phyloP scores from a whole-genome alignment of 2,888 invertebrate genomes.

The Stenodema calcarata region DNA sequence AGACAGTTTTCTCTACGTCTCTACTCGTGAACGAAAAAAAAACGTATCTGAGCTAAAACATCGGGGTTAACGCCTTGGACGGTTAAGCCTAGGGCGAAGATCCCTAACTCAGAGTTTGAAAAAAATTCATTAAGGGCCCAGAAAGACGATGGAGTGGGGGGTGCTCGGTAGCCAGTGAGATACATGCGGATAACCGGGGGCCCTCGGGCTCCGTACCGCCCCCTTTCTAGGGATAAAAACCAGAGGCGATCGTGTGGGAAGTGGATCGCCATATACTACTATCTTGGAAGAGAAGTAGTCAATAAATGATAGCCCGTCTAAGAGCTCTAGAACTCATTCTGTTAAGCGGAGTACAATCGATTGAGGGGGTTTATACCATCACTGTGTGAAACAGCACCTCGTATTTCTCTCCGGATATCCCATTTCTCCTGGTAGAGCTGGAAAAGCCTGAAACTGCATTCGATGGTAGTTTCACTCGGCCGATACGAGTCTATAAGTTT shows the following conservation, averaged over 20 bases:
- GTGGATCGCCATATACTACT: conserved; percentile 30
- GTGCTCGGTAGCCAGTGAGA: conserved; percentile 37
- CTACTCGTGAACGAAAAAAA: background rate
- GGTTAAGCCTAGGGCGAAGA: conserved; percentile 1
- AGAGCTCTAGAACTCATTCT: background rate
- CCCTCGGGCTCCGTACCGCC: conserved; percentile 30
- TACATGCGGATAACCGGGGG: conserved; percentile 39
- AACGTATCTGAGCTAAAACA: conserved; percentile 5
- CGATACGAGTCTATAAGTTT: too few species aligned
- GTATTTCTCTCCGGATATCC: background rate
- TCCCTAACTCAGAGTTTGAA: conserved; percentile 6
- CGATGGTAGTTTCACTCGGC: too few species aligned
- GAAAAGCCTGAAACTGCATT: too few species aligned
- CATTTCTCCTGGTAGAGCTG: background rate
- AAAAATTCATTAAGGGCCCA: conserved; percentile 39
- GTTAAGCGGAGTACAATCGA: background rate
- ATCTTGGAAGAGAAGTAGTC: conserved; percentile 9
- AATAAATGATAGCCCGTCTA: conserved; percentile 28
- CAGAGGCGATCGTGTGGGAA: conserved; percentile 41
- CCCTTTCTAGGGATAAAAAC: conserved; percentile 36
- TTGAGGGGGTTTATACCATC: background rate
- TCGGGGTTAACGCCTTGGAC: conserved; percentile 39
- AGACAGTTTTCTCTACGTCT: background rate
- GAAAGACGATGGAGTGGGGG: background rate
- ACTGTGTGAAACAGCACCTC: background rate